Conservation (phyloP, 2,888 invertebrate genomes). For the Protodeltote pygarga region DNA sequence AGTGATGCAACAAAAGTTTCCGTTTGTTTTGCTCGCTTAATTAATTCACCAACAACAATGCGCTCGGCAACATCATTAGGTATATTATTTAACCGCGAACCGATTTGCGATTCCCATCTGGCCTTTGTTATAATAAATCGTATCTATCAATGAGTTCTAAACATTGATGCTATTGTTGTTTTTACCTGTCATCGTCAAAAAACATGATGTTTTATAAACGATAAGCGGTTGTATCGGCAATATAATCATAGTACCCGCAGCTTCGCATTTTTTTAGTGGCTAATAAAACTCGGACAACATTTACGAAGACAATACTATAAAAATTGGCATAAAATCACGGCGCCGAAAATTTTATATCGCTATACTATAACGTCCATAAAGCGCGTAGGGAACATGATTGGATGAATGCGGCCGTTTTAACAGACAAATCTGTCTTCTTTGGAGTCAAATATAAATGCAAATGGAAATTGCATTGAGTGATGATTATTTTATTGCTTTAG, state of each 20-base stretch:
- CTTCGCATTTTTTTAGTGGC: conserved; percentile 65
- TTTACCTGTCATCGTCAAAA: conserved; percentile 32
- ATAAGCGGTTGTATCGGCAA: conserved; percentile 44
- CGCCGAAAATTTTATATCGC: conserved; percentile 77
- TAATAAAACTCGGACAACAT: conserved; percentile 80
- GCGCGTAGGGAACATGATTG: conserved; percentile 66
- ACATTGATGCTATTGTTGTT: conserved; percentile 34
- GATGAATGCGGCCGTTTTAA: conserved; percentile 57
- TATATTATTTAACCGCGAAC: conserved; percentile 55
- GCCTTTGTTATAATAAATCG: conserved; percentile 47
- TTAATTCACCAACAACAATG: conserved; percentile 61
- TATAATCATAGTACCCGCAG: conserved; percentile 59
- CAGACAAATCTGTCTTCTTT: conserved; percentile 45
- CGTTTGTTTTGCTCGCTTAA: conserved; percentile 66
- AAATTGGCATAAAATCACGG: conserved; percentile 82
- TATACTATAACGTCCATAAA: conserved; percentile 73
- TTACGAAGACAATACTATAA: conserved; percentile 83
- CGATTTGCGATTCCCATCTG: conserved; percentile 57
- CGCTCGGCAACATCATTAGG: conserved; percentile 58
- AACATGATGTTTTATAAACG: conserved; percentile 25
- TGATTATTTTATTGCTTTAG: conserved; percentile 27
- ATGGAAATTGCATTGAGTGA: conserved; percentile 25
- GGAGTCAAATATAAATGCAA: conserved; percentile 31
- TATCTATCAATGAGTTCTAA: conserved; percentile 38
- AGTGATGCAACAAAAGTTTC: conserved; percentile 57